phyloP scores from a whole-genome alignment of 2,888 invertebrate species.

The Allygus modestus region DNA sequence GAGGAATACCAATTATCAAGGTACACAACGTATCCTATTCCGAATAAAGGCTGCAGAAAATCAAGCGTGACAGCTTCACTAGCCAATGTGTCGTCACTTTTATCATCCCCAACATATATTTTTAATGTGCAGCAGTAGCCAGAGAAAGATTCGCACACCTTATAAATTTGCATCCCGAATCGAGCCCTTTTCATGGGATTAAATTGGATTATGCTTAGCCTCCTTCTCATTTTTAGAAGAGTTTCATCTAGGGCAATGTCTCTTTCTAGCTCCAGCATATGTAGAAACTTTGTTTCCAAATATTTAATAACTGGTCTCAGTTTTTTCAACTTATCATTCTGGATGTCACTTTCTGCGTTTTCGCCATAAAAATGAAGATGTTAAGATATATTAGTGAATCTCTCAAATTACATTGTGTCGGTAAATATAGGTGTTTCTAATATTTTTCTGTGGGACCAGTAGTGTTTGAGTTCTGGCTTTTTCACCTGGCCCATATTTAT shows the following conservation, averaged over 20 bases:
- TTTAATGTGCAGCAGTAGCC: conserved; percentile 56
- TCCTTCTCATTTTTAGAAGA: conserved; percentile 72
- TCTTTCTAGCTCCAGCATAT: conserved; percentile 68
- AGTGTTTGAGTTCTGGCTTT: conserved; percentile 48
- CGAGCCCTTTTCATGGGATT: conserved; percentile 71
- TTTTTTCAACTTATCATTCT: conserved; percentile 66
- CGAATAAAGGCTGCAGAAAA: conserved; percentile 39
- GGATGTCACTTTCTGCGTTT: conserved; percentile 17
- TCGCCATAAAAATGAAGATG: conserved; percentile 40
- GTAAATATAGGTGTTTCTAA: conserved; percentile 24
- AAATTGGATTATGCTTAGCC: conserved; percentile 72
- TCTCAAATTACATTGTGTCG: conserved; percentile 25
- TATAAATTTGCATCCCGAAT: conserved; percentile 72
- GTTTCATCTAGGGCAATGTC: conserved; percentile 71
- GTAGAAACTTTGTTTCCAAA: conserved; percentile 49
- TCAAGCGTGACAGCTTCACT: conserved; percentile 59
- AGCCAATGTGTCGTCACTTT: conserved; percentile 37
- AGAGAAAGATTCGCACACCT: conserved; percentile 69
- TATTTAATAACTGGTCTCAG: conserved; percentile 59
- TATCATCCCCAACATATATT: conserved; percentile 51
- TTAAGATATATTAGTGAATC: conserved; percentile 8
- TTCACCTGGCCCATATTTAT: conserved; percentile 37
- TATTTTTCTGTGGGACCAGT: conserved; percentile 47
- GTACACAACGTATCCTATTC: conserved; percentile 23
- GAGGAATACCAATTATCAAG: conserved; percentile 59